These are phyloP conservation scores for Crenichthys baileyi DNA, from an alignment of 2,797 vertebrate species.

Conservation along the genomic window DNA sequence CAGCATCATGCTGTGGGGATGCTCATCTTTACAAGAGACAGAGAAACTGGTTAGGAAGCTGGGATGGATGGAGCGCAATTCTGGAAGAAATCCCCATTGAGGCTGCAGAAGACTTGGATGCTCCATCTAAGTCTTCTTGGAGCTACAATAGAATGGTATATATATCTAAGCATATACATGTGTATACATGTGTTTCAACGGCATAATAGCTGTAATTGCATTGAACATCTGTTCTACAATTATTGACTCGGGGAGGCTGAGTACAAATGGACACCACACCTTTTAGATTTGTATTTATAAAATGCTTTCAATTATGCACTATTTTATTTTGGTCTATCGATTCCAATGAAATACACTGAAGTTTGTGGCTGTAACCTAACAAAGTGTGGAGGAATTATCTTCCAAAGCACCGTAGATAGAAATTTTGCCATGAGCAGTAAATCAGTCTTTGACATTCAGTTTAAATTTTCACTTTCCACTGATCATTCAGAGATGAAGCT, in stretches of 20 bases:
- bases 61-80: not conserved
- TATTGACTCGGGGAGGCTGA: not conserved
- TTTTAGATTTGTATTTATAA: not conserved
- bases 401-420: not conserved
- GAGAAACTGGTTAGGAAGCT: not conserved
- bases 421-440: not conserved
- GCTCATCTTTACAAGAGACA: not conserved
- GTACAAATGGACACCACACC: not conserved
- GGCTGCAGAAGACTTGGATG: not conserved
- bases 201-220: not conserved
- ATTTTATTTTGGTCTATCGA: not conserved
- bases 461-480: constrained; percentile 4
- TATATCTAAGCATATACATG: too few species aligned
- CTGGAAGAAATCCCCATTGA: too few species aligned
- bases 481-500: constrained; percentile 7
- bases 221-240: not conserved
- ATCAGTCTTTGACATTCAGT: not conserved
- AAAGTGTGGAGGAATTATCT: not conserved
- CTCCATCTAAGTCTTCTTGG: not conserved
- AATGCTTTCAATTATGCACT: not conserved
- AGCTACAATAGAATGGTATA: too few species aligned
- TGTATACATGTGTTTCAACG: too few species aligned
- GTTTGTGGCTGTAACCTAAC: not conserved
- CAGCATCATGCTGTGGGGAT: not conserved
- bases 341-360: not conserved